phyloP scores from a whole-genome alignment of 2,113 vertebrate genomes.

The Mus spicilegus region DNA sequence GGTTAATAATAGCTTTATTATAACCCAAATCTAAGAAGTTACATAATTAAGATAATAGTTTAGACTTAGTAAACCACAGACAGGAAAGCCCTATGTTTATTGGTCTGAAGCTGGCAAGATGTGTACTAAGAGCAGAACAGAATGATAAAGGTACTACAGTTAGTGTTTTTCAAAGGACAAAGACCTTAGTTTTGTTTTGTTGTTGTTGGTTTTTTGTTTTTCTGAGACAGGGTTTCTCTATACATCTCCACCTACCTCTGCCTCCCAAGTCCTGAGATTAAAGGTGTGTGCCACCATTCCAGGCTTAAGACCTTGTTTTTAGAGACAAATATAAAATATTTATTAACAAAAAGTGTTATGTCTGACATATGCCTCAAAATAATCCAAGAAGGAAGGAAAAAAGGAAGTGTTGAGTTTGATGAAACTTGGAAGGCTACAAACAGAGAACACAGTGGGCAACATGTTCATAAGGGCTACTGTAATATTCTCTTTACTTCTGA shows the following conservation, averaged over 20 bases:
- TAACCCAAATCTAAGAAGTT: conserved; percentile 32
- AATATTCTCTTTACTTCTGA: background rate
- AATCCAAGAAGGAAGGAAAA: background rate
- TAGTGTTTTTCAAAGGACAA: no score
- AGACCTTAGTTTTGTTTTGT: no score
- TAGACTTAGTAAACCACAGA: conserved; percentile 2
- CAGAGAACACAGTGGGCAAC: background rate
- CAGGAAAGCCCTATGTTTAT: background rate
- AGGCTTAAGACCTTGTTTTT: background rate
- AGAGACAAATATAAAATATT: conserved; percentile 35
- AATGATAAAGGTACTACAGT: background rate
- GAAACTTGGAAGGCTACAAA: background rate
- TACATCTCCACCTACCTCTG: background rate
- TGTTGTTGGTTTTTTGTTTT: background rate
- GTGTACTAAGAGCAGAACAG: conserved; percentile 27
- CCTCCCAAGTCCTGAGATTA: background rate
- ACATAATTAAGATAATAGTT: conserved; percentile 46
- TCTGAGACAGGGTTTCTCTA: background rate
- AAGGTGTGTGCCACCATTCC: background rate
- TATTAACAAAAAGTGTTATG: conserved; percentile 35
- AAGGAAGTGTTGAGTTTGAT: background rate
- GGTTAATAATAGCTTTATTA: conserved; percentile 39
- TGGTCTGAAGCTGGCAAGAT: conserved; percentile 49
- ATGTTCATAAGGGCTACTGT: background rate
- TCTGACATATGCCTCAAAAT: conserved; percentile 49